These are phyloP conservation scores for Abrostola tripartita DNA, from an alignment of 2,888 invertebrate species.

Conservation along the genomic window DNA sequence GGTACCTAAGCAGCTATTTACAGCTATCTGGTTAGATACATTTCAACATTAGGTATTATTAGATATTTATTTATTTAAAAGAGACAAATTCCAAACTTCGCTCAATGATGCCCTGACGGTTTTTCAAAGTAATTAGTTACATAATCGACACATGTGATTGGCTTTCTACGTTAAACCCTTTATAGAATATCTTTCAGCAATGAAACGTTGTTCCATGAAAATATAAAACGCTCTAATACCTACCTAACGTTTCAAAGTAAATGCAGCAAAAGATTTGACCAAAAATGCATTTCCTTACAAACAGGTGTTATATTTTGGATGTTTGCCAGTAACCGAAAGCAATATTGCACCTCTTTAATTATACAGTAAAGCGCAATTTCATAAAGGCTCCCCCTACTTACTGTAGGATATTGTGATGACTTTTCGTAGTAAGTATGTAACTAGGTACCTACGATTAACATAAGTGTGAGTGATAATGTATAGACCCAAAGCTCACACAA, in stretches of 20 bases:
- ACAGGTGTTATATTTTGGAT: constrained; percentile 60
- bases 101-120: too few relatives aligned
- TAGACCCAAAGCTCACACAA: too few relatives aligned
- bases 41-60: too few relatives aligned
- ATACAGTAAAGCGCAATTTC: constrained; percentile 52
- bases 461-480: background rate
- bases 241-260: constrained; percentile 11
- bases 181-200: background rate
- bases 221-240: constrained; percentile 19
- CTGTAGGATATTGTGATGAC: constrained; percentile 6
- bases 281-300: constrained; percentile 50
- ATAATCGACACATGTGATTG: too few relatives aligned
- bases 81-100: too few relatives aligned
- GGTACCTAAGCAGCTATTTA: too few relatives aligned
- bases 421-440: background rate
- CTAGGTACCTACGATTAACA: background rate
- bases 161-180: too few relatives aligned
- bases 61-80: too few relatives aligned
- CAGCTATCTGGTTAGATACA: too few relatives aligned
- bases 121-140: too few relatives aligned
- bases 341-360: constrained; percentile 65
- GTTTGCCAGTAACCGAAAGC: constrained; percentile 59
- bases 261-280: constrained; percentile 39
- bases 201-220: constrained; percentile 8
- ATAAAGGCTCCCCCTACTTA: constrained; percentile 27